These are phyloP conservation scores for Drosophila orosa DNA, from an alignment of 1,140 invertebrate species.

Conservation along the genomic window DNA sequence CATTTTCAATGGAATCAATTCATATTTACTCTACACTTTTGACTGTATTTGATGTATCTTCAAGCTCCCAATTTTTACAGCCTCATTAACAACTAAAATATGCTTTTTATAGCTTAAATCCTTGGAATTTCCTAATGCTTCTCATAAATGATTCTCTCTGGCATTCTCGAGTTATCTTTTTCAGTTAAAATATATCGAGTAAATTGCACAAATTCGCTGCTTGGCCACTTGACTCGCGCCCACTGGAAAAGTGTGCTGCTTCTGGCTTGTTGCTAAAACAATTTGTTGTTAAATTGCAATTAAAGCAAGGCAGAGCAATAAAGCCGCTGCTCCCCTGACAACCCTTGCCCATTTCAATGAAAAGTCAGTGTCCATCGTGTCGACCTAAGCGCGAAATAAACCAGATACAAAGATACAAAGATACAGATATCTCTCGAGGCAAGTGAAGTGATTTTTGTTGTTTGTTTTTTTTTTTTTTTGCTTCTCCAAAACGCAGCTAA, in stretches of 20 bases:
- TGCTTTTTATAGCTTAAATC: background rate
- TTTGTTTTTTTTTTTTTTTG: slow-evolving; percentile 23
- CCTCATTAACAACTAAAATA: no score
- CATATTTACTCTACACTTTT: background rate
- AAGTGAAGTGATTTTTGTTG: slow-evolving; percentile 52
- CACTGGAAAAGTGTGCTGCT: slow-evolving; percentile 32
- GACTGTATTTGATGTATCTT: background rate
- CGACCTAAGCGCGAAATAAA: slow-evolving; percentile 45
- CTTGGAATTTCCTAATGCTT: background rate
- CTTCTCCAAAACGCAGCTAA: slow-evolving; percentile 60
- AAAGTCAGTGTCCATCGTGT: slow-evolving; percentile 4
- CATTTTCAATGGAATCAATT: background rate
- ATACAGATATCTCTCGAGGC: slow-evolving; percentile 19
- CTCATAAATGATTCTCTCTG: background rate
- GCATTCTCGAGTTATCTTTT: slow-evolving; percentile 5
- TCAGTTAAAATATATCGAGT: slow-evolving; percentile 16
- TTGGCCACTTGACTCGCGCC: slow-evolving; percentile 45
- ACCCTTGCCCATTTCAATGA: slow-evolving; percentile 2
- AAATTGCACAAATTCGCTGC: slow-evolving; percentile 30
- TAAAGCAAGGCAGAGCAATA: slow-evolving; percentile 51
- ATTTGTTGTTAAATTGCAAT: slow-evolving; percentile 72
- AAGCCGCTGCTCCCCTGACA: slow-evolving; percentile 10
- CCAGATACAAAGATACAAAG: slow-evolving; percentile 57
- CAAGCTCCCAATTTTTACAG: no score
- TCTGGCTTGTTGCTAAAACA: slow-evolving; percentile 47